These are phyloP conservation scores for Cygnus atratus DNA, from an alignment of 2,113 vertebrate species.

Conservation along the genomic window DNA sequence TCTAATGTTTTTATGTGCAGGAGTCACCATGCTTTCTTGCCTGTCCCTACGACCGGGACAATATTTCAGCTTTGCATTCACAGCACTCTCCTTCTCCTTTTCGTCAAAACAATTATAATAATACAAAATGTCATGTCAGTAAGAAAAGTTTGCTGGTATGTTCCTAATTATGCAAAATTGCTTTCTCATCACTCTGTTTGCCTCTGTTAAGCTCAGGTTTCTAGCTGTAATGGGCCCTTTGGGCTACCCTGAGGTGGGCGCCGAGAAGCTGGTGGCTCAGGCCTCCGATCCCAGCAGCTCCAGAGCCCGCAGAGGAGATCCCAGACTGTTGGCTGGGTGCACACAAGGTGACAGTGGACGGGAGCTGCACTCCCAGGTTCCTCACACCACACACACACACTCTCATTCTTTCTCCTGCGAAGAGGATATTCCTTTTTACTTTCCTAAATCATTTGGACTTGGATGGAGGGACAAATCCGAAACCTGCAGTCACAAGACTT, in stretches of 20 bases:
- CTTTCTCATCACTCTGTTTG: not conserved
- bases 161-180: not conserved
- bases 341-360: not conserved
- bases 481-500: not conserved
- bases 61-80: not conserved
- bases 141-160: not conserved
- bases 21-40: not conserved
- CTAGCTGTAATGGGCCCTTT: not conserved
- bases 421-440: not conserved
- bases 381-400: too few relatives aligned
- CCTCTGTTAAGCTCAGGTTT: not conserved
- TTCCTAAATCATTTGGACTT: not conserved
- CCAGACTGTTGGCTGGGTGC: not conserved
- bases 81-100: not conserved
- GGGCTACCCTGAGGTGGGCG: not conserved
- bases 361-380: not conserved
- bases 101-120: not conserved
- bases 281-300: accelerated
- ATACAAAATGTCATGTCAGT: conserved; percentile 1
- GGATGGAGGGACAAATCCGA: not conserved
- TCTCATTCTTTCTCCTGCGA: not conserved
- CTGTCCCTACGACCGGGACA: not conserved
- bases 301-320: not conserved
- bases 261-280: not conserved
- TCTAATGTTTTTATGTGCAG: not conserved